Conservation (phyloP, 2,888 invertebrate genomes). For the Homarus gammarus region DNA sequence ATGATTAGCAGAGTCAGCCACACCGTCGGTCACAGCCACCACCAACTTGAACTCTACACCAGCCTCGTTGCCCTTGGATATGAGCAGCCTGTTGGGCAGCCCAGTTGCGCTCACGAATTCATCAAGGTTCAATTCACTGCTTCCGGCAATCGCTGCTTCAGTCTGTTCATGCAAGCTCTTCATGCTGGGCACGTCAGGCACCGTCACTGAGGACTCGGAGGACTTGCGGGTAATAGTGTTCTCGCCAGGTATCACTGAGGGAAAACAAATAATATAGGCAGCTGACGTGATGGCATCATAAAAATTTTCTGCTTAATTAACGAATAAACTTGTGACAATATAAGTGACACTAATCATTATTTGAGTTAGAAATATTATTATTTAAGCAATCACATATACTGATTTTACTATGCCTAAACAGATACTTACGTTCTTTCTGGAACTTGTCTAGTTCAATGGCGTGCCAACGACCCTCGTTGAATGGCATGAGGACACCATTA, state of each 20-base stretch:
- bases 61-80: conserved; percentile 76
- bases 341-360: too few relatives aligned
- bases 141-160: conserved; percentile 14
- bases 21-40: conserved; percentile 76
- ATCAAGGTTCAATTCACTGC: conserved; percentile 16
- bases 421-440: conserved; percentile 76
- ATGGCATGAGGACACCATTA: conserved; percentile 76
- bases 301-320: too few relatives aligned
- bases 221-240: conserved; percentile 86
- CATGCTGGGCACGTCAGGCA: conserved; percentile 80
- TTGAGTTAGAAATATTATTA: too few relatives aligned
- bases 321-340: too few relatives aligned
- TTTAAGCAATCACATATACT: too few relatives aligned
- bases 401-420: too few relatives aligned
- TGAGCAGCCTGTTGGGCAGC: conserved; percentile 75
- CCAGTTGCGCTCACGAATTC: conserved; percentile 57
- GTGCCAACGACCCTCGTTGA: conserved; percentile 76
- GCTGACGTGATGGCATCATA: too few relatives aligned
- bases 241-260: conserved; percentile 82
- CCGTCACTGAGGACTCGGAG: conserved; percentile 84
- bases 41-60: conserved; percentile 75
- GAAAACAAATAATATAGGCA: neutral
- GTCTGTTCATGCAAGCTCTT: conserved; percentile 19
- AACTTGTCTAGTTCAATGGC: conserved; percentile 75
- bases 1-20: neutral